Base-by-base conservation (phyloP, 2,113 vertebrate species). In the Chloroceryle aenea region DNA sequence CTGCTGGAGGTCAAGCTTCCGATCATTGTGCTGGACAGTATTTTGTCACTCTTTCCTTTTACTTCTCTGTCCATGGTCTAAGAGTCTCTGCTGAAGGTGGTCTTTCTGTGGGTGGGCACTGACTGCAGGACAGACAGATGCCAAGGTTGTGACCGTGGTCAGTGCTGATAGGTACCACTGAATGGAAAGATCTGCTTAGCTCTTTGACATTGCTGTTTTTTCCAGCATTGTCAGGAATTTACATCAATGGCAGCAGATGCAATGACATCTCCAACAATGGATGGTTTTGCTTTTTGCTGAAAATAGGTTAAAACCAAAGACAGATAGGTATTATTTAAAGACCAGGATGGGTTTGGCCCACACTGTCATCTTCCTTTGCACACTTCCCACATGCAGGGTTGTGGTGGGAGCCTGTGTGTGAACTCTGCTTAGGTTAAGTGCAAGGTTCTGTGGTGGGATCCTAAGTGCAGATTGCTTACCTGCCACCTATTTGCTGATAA, bases 331-430 rank as follows among this genome's bases (percentile, higher is more conserved):
- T 87, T 77, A 27, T 76, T 75, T 63, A 23, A 84, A 47, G 55
- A 40, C 6, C 2, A 2, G 13, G 34, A 9, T 75, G 43, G 22
- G 20, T 94, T 67, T 58, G 61, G 17, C 52, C 26, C 23, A 7
- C 32, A 23, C 3, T 1, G 0, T 1, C 25, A 58, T 89, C 25
- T 80, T 36, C 15, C 27, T 74, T 42, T 81, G 55, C 52, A n/a
- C 9, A 19, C 22, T 7, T 87, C 17, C 19, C 7, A 1, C 0
- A 0, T 66, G 63, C 40, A 6, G 9, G n/a, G 29, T 38, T 61
- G 43, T 36, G 32, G 45, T 47, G 34, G 45, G 30, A 77, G 59
- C 22, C 30, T 74, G 19, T 17, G 10, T 1, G 6, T 69, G 68
- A 62, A 4, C 45, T 69, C 32, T 12, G 29, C 29, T 74, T 45